phyloP scores from a whole-genome alignment of 2,113 vertebrate species.

The Boulengeromyrus knoepffleri region DNA sequence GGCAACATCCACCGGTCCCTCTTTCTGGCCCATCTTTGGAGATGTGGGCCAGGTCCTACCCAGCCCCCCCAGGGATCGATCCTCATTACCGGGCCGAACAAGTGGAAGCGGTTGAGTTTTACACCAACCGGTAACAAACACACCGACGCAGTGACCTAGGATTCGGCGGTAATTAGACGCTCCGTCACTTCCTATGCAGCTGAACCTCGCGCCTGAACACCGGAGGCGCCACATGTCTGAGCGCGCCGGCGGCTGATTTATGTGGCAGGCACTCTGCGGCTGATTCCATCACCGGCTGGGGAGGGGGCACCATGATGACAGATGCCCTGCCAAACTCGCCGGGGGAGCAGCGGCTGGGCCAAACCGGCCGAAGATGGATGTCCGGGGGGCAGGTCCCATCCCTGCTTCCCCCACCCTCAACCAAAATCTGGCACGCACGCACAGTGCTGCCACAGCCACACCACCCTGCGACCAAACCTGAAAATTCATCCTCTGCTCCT shows the following conservation, averaged over 20 bases:
- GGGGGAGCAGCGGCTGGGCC: background rate
- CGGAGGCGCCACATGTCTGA: background rate
- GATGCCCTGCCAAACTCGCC: background rate
- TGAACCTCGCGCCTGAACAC: background rate
- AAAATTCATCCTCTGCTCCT: slow-evolving; percentile 41
- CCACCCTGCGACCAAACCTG: slow-evolving; percentile 11
- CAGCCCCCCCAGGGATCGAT: background rate
- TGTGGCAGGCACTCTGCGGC: slow-evolving; percentile 17
- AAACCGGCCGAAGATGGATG: background rate
- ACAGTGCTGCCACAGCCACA: background rate
- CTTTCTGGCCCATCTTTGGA: background rate
- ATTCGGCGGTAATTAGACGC: slow-evolving; percentile 42
- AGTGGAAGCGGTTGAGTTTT: background rate
- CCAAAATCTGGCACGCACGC: background rate
- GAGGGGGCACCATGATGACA: slow-evolving; percentile 1
- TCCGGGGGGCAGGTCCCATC: background rate
- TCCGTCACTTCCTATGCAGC: slow-evolving; percentile 38
- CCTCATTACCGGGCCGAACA: background rate
- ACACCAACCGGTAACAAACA: background rate
- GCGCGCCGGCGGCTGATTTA: slow-evolving; percentile 24
- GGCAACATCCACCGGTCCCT: background rate
- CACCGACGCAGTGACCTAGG: background rate
- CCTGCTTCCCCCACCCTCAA: background rate
- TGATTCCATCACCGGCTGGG: slow-evolving; percentile 25
- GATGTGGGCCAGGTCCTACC: background rate